phyloP scores from a whole-genome alignment of 2,888 invertebrate species.

The Agrotis exclamationis region DNA sequence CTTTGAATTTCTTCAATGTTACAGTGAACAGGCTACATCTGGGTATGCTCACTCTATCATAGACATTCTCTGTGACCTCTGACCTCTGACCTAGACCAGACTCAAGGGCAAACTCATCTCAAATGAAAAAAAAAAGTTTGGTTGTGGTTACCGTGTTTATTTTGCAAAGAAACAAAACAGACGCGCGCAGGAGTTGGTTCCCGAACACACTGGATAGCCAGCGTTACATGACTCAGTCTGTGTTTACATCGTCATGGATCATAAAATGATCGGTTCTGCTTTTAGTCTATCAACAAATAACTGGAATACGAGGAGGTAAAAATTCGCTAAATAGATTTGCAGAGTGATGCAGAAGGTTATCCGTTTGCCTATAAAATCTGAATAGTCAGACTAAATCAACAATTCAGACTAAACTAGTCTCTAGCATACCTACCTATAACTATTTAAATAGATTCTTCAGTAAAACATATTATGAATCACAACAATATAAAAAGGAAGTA shows the following conservation, averaged over 20 bases:
- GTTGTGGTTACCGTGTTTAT: too few relatives aligned
- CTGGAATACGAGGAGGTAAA: background rate
- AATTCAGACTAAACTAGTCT: too few relatives aligned
- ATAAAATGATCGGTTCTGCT: conserved; percentile 26
- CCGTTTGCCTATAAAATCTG: background rate
- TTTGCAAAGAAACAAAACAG: background rate
- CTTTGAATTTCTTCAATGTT: too few relatives aligned
- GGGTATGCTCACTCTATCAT: too few relatives aligned
- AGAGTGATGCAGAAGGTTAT: background rate
- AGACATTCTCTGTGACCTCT: too few relatives aligned
- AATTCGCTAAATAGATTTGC: background rate
- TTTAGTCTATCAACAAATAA: conserved; percentile 37
- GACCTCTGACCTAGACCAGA: too few relatives aligned
- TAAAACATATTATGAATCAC: background rate
- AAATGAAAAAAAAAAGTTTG: too few relatives aligned
- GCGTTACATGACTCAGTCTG: conserved; percentile 14
- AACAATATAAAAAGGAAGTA: background rate
- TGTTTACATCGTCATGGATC: conserved; percentile 32
- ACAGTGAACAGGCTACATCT: too few relatives aligned
- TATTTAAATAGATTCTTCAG: too few relatives aligned
- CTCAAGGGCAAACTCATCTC: too few relatives aligned
- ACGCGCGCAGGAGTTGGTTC: background rate
- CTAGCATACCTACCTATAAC: too few relatives aligned
- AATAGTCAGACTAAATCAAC: too few relatives aligned
- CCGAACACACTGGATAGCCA: background rate